Base-by-base conservation (phyloP, 30 jellyfish, hydroid and myxozoan genomes). In the Cassiopea xamachana region DNA sequence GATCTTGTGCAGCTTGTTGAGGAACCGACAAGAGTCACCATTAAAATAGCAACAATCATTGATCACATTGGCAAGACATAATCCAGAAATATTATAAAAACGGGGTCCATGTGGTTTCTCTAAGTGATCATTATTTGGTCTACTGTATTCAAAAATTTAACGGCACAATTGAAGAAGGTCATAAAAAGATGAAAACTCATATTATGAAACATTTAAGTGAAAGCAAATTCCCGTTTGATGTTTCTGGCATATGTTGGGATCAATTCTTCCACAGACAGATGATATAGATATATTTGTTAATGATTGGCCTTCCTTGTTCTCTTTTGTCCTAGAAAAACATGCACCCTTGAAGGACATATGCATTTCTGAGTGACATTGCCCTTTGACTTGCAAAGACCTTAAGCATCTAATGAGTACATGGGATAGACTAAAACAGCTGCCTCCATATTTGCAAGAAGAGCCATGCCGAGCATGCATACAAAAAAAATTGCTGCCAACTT, bases 351-450 rank as follows among this genome's bases (percentile, higher is more conserved):
- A 58, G 47, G 73, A 86, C 59, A 86, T 73, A 82, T 76, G 73
- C 46, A 85, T 86, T 27, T 86, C 88, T 19, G 87, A 86, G 13
- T 73, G 59, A 75, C 74, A 51, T 61, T 86, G 88, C 69, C 90
- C 89, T 19, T 87, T 84, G 85, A 46, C 67, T 61, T 81, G 45
- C 67, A 76, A 79, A 19, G 62, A 77, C 61, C 90, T 87, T 46
- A 76, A 70, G 73, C 64, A 51, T 48, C 94, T 77, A 15, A 87
- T 77, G 84, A 19, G 46, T 47, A 60, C 89, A 44, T 61, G 90
- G 79, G 90, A 87, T 48, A 79, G 89, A 78, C 79, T 87, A 46
- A 77, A 67, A 87, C 77, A 43, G 84, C 94, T 75, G 94, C 89
- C 12, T 27, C 39, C 39, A 27, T 27, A 27, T 27, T 27, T 27